These are phyloP conservation scores for Hypanus sabinus DNA, from an alignment of 2,113 vertebrate species.

Conservation along the genomic window DNA sequence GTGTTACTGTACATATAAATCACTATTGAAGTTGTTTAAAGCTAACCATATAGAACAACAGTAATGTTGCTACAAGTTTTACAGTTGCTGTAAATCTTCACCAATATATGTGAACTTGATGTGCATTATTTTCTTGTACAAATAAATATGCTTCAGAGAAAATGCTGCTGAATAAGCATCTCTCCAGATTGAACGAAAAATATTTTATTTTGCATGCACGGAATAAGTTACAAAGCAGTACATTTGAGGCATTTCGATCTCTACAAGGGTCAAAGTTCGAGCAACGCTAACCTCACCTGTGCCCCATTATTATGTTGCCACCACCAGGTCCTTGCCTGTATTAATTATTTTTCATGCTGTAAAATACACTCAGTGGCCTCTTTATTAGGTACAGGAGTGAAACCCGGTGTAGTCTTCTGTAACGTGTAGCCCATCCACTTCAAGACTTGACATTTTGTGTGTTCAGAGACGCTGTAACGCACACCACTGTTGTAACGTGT, in stretches of 20 bases:
- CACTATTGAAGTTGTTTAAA: conserved; percentile 13
- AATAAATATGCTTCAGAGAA: conserved; percentile 35
- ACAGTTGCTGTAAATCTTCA: conserved; percentile 27
- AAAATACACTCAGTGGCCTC: neutral
- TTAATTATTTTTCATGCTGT: neutral
- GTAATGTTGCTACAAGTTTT: conserved; percentile 25
- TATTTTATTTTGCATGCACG: conserved; percentile 16
- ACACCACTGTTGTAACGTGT: too few relatives aligned
- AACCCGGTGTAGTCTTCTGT: too few relatives aligned
- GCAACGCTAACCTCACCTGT: neutral
- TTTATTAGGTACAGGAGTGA: too few relatives aligned
- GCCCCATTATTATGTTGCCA: neutral
- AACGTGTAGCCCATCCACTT: too few relatives aligned
- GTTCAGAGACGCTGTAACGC: too few relatives aligned
- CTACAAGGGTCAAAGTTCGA: conserved; percentile 13
- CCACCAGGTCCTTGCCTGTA: neutral
- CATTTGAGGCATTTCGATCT: conserved; percentile 20
- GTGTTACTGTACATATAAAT: conserved; percentile 26
- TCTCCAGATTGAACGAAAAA: neutral
- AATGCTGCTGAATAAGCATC: conserved; percentile 6
- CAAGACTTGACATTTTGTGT: too few relatives aligned
- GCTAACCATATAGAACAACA: conserved; percentile 7
- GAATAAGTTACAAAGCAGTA: neutral
- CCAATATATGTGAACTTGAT: conserved; percentile 67
- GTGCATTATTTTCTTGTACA: conserved; percentile 60